Evolutionary conservation across 2,797 vertebrate genomes (phyloP).

Genomic region (Crenichthys baileyi): DNA sequence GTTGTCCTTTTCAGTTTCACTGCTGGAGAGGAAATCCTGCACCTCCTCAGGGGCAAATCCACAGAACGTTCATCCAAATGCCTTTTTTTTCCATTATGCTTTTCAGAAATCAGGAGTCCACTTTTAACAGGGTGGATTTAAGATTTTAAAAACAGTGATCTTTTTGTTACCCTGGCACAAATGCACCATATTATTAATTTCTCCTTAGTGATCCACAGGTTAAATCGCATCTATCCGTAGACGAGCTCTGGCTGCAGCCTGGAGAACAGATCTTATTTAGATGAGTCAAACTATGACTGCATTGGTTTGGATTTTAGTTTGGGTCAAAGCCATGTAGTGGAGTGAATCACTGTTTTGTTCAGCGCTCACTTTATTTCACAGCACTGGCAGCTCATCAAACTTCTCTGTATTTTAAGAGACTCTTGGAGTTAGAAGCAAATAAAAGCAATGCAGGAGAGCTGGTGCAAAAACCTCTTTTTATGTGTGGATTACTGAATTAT

Average conservation of each 20-base stretch:
- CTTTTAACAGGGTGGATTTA: not conserved
- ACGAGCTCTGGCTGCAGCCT: not conserved
- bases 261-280: not conserved
- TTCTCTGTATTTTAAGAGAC: not conserved
- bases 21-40: conserved; percentile 27
- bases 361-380: not conserved
- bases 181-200: not conserved
- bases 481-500: not conserved
- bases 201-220: not conserved
- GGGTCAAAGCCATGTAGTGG: not conserved
- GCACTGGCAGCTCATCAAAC: not conserved
- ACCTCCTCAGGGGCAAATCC: conserved; percentile 11
- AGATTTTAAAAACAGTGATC: not conserved
- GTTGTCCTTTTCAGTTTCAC: conserved; percentile 39
- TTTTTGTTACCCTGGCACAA: not conserved
- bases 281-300: not conserved
- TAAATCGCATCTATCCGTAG: not conserved
- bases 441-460: not conserved
- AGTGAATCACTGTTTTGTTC: not conserved
- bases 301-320: not conserved
- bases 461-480: not conserved
- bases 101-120: not conserved
- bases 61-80: not conserved
- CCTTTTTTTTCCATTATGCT: not conserved
- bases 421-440: not conserved